Conservation (phyloP, 2,113 vertebrate species). For the Cebus imitator region DNA sequence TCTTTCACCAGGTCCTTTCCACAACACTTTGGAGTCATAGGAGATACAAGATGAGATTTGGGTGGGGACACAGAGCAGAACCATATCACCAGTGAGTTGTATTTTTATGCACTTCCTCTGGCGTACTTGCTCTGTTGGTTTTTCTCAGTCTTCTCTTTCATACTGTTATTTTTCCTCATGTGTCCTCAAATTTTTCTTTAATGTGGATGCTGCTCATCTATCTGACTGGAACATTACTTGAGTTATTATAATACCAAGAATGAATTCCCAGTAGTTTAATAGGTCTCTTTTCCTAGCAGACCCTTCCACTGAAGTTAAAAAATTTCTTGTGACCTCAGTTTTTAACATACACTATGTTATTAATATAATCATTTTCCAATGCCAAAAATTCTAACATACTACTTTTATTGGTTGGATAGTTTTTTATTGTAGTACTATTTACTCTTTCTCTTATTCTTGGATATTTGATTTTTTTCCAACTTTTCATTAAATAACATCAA, state of each 20-base stretch:
- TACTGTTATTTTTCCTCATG: neutral
- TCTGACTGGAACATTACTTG: neutral
- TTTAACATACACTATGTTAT: neutral
- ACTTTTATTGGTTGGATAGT: neutral
- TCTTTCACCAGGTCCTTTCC: no score
- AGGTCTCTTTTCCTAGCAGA: neutral
- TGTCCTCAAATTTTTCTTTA: neutral
- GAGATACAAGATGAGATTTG: no score
- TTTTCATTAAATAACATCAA: neutral
- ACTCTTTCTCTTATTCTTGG: neutral
- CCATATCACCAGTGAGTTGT: neutral
- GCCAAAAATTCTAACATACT: neutral
- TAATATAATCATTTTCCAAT: neutral
- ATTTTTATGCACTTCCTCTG: neutral
- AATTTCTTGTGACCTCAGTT: neutral
- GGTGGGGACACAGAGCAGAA: no score
- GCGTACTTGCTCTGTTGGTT: neutral
- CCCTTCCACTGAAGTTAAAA: neutral
- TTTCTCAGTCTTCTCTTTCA: neutral
- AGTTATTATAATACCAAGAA: neutral
- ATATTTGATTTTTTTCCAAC: neutral
- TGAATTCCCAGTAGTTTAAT: neutral
- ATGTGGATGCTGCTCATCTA: neutral
- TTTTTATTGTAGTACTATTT: neutral
- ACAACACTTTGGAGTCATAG: no score